phyloP scores from a whole-genome alignment of 2,888 invertebrate genomes.

The Agapostemon virescens region DNA sequence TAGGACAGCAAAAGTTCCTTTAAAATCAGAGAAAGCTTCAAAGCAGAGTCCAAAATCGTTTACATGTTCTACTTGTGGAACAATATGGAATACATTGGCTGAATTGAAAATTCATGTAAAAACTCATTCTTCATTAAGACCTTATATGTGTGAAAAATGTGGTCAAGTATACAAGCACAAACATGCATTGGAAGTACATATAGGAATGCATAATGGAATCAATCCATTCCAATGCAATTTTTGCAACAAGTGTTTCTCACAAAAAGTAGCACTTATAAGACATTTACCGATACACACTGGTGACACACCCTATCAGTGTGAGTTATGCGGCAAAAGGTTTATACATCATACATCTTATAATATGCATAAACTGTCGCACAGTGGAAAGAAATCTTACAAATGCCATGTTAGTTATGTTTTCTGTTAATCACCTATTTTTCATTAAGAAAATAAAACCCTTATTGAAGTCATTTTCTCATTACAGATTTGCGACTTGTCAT shows the following conservation, averaged over 20 bases:
- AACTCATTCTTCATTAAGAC: slow-evolving; percentile 70
- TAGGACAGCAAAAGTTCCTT: slow-evolving; percentile 14
- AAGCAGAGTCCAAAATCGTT: slow-evolving; percentile 64
- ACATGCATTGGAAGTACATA: slow-evolving; percentile 84
- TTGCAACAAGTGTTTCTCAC: slow-evolving; percentile 84
- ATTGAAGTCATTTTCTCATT: background rate
- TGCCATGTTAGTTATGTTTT: slow-evolving; percentile 69
- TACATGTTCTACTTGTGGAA: slow-evolving; percentile 69
- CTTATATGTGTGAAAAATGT: slow-evolving; percentile 82
- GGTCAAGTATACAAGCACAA: slow-evolving; percentile 85
- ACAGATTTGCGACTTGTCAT: slow-evolving; percentile 82
- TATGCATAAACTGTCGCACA: slow-evolving; percentile 86
- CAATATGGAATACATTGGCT: slow-evolving; percentile 67
- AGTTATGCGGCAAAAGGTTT: slow-evolving; percentile 85
- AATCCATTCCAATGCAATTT: slow-evolving; percentile 84
- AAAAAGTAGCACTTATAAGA: slow-evolving; percentile 84
- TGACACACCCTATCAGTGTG: slow-evolving; percentile 84
- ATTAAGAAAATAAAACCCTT: background rate
- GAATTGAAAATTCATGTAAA: slow-evolving; percentile 70
- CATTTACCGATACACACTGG: slow-evolving; percentile 85
- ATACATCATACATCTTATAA: slow-evolving; percentile 87
- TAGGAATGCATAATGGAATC: slow-evolving; percentile 84
- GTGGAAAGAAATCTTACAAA: slow-evolving; percentile 73
- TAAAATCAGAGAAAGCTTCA: slow-evolving; percentile 58
- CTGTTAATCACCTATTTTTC: background rate